Evolutionary conservation across 1,140 invertebrate species (phyloP), one percentile per base, ranked within the genome.

Genomic region (Nixonia krombeini): DNA sequence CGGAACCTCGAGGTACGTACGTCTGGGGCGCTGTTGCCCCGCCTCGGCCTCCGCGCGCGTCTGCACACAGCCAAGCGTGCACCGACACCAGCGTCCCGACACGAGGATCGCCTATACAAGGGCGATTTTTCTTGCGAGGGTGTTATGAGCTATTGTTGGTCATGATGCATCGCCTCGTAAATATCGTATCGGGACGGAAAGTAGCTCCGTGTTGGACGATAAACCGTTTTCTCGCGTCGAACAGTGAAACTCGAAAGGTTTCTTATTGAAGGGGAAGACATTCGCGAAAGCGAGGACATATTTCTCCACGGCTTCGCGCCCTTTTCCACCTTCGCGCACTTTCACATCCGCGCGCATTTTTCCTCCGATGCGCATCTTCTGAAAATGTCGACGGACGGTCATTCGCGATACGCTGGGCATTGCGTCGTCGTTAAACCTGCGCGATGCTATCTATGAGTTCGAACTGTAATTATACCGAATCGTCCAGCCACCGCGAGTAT

Each of bases 141-240:
- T 79, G 73, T 81, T 82, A 81, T 75, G 75, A 83, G 74, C 79
- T 75, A 83, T 84, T 84, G 82, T 84, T 81, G 75, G 68, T 52
- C 73, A 58, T 84, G 82, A 84, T 84, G 76, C 78, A 84, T 84
- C 80, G 76, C 75, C 79, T 83, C 82, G 80, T 84, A 84, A 84
- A 84, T 84, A 81, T 82, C 78, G 70, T 81, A 84, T 83, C 73
- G 74, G 61, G 71, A 63, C 73, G 66, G 71, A 74, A 80, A 78
- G 77, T 76, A 72, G 74, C 74, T 70, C 9, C 58, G 56, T 21
- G 52, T 55, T 46, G 21, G 41, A 63, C 72, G 75, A 82, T 82
- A 81, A 81, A 76, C 59, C 58, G 59, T 59, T 69, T 63, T 55
- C 52, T 55, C 42, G 42, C 12, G 16, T 1, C 33, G 2, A 21